Conservation (phyloP, 2,888 invertebrate genomes). For the Conistra vaccinii region DNA sequence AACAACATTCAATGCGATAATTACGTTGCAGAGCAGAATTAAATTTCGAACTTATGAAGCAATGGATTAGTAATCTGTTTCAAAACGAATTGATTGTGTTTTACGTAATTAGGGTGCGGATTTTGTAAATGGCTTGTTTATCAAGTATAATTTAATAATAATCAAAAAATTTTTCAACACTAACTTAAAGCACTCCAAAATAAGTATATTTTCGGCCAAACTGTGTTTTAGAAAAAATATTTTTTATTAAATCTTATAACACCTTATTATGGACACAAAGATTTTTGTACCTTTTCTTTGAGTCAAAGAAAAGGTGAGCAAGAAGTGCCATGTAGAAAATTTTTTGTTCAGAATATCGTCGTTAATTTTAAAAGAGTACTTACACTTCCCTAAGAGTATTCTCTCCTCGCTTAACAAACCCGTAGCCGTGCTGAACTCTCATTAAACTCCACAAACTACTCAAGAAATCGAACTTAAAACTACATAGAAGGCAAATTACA, state of each 20-base stretch:
- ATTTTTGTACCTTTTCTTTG: not conserved
- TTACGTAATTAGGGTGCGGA: too few species aligned
- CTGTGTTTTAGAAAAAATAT: not conserved
- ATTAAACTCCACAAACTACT: conserved; percentile 9
- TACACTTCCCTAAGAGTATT: not conserved
- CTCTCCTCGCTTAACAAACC: not conserved
- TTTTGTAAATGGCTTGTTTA: not conserved
- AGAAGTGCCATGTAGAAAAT: not conserved
- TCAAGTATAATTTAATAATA: too few species aligned
- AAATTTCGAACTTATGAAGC: too few species aligned
- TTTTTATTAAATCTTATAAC: not conserved
- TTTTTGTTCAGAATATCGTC: not conserved
- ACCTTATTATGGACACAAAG: too few species aligned
- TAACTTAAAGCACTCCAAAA: not conserved
- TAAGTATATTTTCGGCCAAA: not conserved
- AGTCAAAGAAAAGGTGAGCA: not conserved
- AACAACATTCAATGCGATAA: too few species aligned
- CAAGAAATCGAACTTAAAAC: conserved; percentile 37
- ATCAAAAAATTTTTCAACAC: too few species aligned
- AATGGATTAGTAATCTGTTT: too few species aligned
- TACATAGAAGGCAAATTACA: conserved; percentile 50
- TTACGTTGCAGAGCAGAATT: too few species aligned
- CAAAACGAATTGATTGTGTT: too few species aligned
- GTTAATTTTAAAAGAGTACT: not conserved
- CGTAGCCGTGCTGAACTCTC: not conserved